These are phyloP conservation scores for Masnerella sp. DNA, from an alignment of 2,888 invertebrate species.

Conservation along the genomic window DNA sequence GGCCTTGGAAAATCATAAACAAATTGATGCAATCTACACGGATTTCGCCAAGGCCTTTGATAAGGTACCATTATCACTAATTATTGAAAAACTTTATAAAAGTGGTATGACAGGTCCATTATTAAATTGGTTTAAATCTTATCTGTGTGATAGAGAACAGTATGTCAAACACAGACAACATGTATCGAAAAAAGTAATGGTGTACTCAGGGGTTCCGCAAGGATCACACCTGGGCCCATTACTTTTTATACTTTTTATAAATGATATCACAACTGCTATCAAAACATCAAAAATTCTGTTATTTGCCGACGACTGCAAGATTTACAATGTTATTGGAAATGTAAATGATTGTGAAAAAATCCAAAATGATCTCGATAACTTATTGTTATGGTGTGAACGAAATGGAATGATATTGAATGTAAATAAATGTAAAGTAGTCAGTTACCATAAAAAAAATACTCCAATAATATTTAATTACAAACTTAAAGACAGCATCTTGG, in stretches of 20 bases:
- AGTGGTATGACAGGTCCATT: background rate
- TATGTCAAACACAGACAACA: background rate
- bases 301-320: background rate
- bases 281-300: background rate
- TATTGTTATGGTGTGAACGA: background rate
- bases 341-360: background rate
- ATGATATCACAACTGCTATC: background rate
- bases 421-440: background rate
- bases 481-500: background rate
- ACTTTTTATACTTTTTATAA: background rate
- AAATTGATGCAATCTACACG: constrained; percentile 4
- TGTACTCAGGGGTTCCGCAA: background rate
- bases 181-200: background rate
- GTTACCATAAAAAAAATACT: background rate
- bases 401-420: background rate
- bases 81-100: background rate
- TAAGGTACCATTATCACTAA: background rate
- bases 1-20: background rate
- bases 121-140: background rate
- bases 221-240: constrained; percentile 1
- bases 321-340: background rate
- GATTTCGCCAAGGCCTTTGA: constrained; percentile 2
- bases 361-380: background rate
- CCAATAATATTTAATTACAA: background rate
- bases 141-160: background rate